Percentiles rank a stretch among this genome's conserved stretches.
phyloP scores from a whole-genome alignment of 92 coral and sea anemone genomes.

The Paragorgia papillata region DNA sequence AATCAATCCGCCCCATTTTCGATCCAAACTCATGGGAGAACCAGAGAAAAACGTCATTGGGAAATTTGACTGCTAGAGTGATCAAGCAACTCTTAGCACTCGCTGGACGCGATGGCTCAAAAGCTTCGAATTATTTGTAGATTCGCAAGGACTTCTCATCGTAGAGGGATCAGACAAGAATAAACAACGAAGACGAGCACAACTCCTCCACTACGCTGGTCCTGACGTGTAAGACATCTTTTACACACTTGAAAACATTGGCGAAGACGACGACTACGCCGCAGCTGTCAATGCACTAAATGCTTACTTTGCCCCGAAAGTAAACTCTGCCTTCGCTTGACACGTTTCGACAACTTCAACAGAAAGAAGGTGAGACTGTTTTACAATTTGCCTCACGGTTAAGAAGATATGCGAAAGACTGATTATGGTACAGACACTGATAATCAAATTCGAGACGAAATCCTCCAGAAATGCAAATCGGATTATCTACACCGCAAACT shows the following conservation, averaged over 20 bases:
- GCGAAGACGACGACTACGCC: slow-evolving; percentile 25
- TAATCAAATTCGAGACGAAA: slow-evolving; percentile 50
- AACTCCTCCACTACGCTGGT: too few relatives aligned
- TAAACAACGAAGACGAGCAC: slow-evolving; percentile 43
- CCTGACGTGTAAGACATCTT: neutral
- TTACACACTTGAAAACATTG: slow-evolving; percentile 47
- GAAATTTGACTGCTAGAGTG: too few relatives aligned
- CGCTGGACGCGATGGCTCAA: slow-evolving; percentile 42
- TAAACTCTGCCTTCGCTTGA: slow-evolving; percentile 45
- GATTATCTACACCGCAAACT: too few relatives aligned
- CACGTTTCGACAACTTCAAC: slow-evolving; percentile 38
- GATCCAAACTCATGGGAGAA: too few relatives aligned
- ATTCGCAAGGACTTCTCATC: slow-evolving; percentile 49
- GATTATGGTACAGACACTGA: slow-evolving; percentile 51
- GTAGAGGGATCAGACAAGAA: slow-evolving; percentile 1
- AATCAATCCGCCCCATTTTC: too few relatives aligned
- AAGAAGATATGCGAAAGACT: slow-evolving; percentile 42
- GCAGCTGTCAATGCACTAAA: slow-evolving; percentile 39
- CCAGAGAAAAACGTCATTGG: too few relatives aligned
- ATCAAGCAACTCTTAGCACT: too few relatives aligned
- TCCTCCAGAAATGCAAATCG: slow-evolving; percentile 48
- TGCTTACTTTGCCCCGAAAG: slow-evolving; percentile 50
- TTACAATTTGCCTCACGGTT: slow-evolving; percentile 39
- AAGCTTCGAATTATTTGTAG: slow-evolving; percentile 42
- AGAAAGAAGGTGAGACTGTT: slow-evolving; percentile 43